Conservation (phyloP, 2,113 vertebrate species). For the Anguilla japonica region DNA sequence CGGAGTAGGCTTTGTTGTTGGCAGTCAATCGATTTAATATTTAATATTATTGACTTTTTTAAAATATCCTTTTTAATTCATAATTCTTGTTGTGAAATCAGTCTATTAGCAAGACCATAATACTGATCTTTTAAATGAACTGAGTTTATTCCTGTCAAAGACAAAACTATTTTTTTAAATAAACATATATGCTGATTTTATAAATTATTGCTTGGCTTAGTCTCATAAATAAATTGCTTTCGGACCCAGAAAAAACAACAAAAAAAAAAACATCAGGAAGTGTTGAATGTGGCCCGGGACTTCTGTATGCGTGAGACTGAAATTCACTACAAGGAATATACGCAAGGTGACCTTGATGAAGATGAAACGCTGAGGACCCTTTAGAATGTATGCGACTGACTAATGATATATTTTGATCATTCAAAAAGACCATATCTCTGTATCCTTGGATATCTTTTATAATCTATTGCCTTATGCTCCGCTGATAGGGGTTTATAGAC, state of each 20-base stretch:
- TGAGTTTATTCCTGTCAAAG: background rate
- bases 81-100: background rate
- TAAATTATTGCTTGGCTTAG: background rate
- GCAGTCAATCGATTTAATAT: background rate
- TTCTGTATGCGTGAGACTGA: background rate
- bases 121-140: background rate
- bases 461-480: background rate
- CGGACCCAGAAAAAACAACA: background rate
- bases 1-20: background rate
- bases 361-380: background rate
- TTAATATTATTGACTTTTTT: background rate
- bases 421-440: background rate
- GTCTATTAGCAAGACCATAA: background rate
- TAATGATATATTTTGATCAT: background rate
- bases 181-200: background rate
- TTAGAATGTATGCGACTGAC: background rate
- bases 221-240: background rate
- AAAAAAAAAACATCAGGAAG: background rate
- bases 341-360: background rate
- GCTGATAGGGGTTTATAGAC: background rate
- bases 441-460: background rate
- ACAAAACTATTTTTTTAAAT: background rate
- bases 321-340: background rate
- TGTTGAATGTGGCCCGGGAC: background rate
- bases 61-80: background rate